These are phyloP conservation scores for Heliconius nattereri DNA, from an alignment of 1,140 invertebrate species.

Conservation along the genomic window DNA sequence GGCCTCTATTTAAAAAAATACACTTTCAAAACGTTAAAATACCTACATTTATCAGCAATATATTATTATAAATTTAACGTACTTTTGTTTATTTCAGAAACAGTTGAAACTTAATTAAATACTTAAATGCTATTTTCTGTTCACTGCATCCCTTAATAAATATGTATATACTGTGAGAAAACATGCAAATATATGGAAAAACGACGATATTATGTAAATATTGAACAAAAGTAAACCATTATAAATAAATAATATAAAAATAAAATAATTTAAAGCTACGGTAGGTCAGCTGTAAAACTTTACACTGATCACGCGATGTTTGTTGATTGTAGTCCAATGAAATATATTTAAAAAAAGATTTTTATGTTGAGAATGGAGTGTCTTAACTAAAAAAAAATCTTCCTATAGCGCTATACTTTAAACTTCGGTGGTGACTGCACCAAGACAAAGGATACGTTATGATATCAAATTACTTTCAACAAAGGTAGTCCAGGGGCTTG, in stretches of 20 bases:
- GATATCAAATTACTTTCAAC: slow-evolving; percentile 40
- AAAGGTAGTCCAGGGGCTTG: slow-evolving; percentile 30
- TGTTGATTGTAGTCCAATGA: not conserved
- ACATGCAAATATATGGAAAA: slow-evolving; percentile 5
- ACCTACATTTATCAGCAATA: not conserved
- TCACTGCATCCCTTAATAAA: slow-evolving; percentile 11
- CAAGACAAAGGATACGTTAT: slow-evolving; percentile 38
- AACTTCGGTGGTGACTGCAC: not conserved
- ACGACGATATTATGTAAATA: slow-evolving; percentile 1
- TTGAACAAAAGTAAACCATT: not conserved
- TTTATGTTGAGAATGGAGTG: too few relatives aligned
- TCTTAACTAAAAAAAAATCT: not conserved
- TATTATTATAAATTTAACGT: not conserved
- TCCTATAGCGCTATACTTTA: not conserved
- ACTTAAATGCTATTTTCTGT: slow-evolving; percentile 2
- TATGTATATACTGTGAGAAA: slow-evolving; percentile 3
- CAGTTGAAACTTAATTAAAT: slow-evolving; percentile 6
- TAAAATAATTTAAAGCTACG: not conserved
- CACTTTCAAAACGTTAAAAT: not conserved
- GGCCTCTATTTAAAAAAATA: not conserved
- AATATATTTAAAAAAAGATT: too few relatives aligned
- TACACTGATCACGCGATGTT: not conserved
- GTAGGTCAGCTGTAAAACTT: not conserved
- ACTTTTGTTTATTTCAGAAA: not conserved
- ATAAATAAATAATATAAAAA: not conserved